Evolutionary conservation across 2,797 vertebrate species (phyloP).

Genomic region (Phrynocephalus forsythii): DNA sequence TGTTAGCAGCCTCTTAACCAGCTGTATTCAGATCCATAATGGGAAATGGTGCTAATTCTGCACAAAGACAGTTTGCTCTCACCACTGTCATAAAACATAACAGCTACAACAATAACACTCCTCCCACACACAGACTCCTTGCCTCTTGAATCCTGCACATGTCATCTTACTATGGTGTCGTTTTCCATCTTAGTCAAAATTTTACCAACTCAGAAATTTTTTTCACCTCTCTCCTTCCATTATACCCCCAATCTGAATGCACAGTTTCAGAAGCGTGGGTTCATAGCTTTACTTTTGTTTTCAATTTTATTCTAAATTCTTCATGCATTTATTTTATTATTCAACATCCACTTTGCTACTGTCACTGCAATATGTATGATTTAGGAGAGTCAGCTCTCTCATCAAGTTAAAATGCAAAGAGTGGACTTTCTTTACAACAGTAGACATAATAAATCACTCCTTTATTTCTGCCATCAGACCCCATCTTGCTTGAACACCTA

Average conservation of each 20-base stretch:
- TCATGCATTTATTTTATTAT: constrained; percentile 39
- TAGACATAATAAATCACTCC: constrained; percentile 27
- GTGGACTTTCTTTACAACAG: constrained; percentile 35
- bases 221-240: no score
- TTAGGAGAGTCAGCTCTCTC: constrained; percentile 28
- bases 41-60: no score
- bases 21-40: no score
- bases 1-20: no score
- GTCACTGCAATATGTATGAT: constrained; percentile 17
- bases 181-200: no score
- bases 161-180: no score
- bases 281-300: constrained; percentile 2
- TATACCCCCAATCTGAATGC: neutral
- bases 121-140: no score
- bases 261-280: neutral
- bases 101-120: no score
- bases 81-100: no score
- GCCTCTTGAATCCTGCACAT: no score
- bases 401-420: constrained; percentile 19
- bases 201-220: no score
- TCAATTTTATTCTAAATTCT: constrained; percentile 34
- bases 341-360: constrained; percentile 32
- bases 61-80: no score
- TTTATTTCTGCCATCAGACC: constrained; percentile 32
- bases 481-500: constrained; percentile 12